These are phyloP conservation scores for Tragelaphus buxtoni DNA, from an alignment of 2,113 vertebrate genomes.

Conservation along the genomic window DNA sequence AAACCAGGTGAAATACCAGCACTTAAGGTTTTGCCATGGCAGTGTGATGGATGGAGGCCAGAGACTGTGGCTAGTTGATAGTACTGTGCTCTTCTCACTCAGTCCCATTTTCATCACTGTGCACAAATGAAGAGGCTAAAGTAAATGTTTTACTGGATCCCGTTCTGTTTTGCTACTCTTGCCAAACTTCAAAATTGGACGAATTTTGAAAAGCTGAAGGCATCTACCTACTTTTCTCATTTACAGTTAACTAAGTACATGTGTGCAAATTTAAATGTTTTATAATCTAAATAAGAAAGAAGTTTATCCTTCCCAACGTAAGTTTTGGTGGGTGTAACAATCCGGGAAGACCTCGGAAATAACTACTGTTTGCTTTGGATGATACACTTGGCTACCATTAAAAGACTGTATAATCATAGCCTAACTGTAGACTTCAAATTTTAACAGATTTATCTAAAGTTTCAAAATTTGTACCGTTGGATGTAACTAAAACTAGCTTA, in stretches of 20 bases:
- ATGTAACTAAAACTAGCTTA: background rate
- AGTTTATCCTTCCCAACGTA: conserved; percentile 34
- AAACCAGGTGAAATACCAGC: background rate
- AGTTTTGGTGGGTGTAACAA: conserved; percentile 37
- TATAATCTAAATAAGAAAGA: background rate
- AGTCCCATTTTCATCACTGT: background rate
- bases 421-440: conserved; percentile 34
- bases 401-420: conserved; percentile 54
- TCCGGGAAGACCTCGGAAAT: conserved; percentile 56
- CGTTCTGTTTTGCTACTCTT: background rate
- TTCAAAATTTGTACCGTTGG: conserved; percentile 25
- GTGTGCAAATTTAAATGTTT: background rate
- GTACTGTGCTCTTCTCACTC: background rate
- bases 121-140: background rate
- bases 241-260: background rate
- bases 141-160: background rate
- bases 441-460: conserved; percentile 62
- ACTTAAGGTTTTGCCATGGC: background rate
- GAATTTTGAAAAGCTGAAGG: background rate
- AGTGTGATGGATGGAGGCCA: background rate
- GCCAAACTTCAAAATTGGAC: background rate
- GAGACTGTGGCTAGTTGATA: background rate
- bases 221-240: background rate
- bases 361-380: conserved; percentile 53
- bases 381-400: conserved; percentile 39